These are phyloP conservation scores for Mystacides longicornis DNA, from an alignment of 2,888 invertebrate species.

Conservation along the genomic window DNA sequence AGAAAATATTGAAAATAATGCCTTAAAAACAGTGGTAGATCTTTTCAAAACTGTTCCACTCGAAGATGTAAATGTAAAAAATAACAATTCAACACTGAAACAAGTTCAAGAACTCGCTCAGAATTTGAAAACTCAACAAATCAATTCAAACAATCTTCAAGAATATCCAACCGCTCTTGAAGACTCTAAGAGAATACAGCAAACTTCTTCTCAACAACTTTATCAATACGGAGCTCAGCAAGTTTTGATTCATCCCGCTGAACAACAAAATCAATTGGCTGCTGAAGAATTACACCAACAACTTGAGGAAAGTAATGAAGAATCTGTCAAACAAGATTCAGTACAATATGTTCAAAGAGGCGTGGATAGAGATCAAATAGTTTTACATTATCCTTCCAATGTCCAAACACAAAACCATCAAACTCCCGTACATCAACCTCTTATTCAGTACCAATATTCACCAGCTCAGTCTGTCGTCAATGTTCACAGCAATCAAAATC, in stretches of 20 bases:
- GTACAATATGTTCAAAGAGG: constrained; percentile 33
- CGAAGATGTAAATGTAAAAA: constrained; percentile 26
- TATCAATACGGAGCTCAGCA: constrained; percentile 36
- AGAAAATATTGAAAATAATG: constrained; percentile 23
- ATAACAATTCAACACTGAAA: constrained; percentile 28
- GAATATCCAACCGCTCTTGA: constrained; percentile 39
- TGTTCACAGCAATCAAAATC: neutral
- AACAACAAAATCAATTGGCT: constrained; percentile 23
- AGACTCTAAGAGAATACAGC: constrained; percentile 37
- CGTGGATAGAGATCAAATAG: neutral
- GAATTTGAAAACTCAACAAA: constrained; percentile 5
- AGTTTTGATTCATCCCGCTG: constrained; percentile 34
- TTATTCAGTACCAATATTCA: neutral
- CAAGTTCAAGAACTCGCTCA: constrained; percentile 8
- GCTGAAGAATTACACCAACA: constrained; percentile 27
- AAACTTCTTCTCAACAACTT: constrained; percentile 34
- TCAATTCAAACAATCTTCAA: constrained; percentile 27
- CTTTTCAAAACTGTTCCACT: constrained; percentile 57
- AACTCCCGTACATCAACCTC: constrained; percentile 1
- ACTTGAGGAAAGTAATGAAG: constrained; percentile 26
- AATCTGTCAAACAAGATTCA: constrained; percentile 42
- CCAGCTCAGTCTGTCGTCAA: neutral
- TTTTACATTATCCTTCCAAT: neutral
- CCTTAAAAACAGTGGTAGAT: constrained; percentile 50
- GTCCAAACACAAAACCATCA: constrained; percentile 4